Percentiles rank a stretch among this genome's conserved stretches.
Conservation (phyloP, 1,140 invertebrate genomes). For the Drosophila auraria region DNA sequence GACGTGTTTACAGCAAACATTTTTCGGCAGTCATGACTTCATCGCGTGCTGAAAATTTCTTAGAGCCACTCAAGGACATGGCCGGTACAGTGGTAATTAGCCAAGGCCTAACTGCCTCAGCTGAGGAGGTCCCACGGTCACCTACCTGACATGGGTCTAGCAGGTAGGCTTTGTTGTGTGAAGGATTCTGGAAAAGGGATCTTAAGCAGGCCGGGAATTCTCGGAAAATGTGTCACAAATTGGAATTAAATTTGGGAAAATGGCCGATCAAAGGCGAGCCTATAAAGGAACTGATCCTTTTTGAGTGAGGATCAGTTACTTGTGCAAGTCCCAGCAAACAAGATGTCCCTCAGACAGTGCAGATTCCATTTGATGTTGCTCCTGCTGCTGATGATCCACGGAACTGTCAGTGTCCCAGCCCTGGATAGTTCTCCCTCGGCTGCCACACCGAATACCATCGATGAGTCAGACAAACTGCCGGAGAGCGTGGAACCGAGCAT, state of each 20-base stretch:
- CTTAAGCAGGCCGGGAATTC: conserved; percentile 30
- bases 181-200: conserved; percentile 24
- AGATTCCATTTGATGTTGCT: conserved; percentile 30
- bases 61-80: conserved; percentile 42
- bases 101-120: conserved; percentile 19
- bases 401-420: conserved; percentile 44
- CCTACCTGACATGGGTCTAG: conserved; percentile 37
- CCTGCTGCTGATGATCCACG: conserved; percentile 28
- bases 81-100: conserved; percentile 41
- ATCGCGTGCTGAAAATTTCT: conserved; percentile 49
- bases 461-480: conserved; percentile 63
- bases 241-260: conserved; percentile 40
- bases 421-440: conserved; percentile 44
- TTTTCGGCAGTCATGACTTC: conserved; percentile 27
- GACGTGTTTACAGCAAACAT: conserved; percentile 37
- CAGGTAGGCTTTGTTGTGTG: conserved; percentile 49
- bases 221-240: conserved; percentile 54
- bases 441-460: conserved; percentile 49
- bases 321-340: conserved; percentile 22
- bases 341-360: conserved; percentile 29
- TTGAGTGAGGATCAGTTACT: conserved; percentile 25
- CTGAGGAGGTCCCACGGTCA: conserved; percentile 22
- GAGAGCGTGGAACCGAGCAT: conserved; percentile 21
- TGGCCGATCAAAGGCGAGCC: conserved; percentile 28
- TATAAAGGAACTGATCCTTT: conserved; percentile 38